phyloP scores from a whole-genome alignment of 2,113 vertebrate genomes.

The Corythornis vintsioides region DNA sequence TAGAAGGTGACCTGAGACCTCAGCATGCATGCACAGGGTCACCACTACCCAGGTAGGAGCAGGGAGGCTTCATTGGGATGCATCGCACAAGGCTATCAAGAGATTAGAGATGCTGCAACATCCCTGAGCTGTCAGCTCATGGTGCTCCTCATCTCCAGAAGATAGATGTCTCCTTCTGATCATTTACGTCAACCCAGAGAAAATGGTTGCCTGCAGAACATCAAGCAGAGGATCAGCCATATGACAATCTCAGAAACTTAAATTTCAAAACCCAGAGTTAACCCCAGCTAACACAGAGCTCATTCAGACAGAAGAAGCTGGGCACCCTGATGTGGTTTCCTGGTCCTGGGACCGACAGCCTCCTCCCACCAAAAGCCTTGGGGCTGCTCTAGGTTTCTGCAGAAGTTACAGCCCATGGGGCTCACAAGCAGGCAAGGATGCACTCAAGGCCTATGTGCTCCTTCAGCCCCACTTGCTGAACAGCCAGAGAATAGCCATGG shows the following conservation, averaged over 20 bases:
- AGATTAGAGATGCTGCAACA: not conserved
- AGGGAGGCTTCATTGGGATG: not conserved
- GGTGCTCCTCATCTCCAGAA: not conserved
- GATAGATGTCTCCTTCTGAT: not conserved
- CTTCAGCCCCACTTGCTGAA: not conserved
- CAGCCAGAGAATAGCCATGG: not conserved
- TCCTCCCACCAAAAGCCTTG: not conserved
- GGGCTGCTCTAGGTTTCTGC: not conserved
- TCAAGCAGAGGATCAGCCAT: not conserved
- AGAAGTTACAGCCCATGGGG: not conserved
- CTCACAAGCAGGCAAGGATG: not conserved
- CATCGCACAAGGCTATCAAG: not conserved
- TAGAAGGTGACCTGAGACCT: not conserved
- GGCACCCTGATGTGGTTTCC: not conserved
- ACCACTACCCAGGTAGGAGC: not conserved
- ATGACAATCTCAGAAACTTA: not conserved
- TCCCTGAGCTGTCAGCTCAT: constrained; percentile 34
- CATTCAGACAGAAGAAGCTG: accelerated
- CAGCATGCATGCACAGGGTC: not conserved
- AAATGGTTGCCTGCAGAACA: constrained; percentile 13
- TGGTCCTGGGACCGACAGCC: not conserved
- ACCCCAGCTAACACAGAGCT: not conserved
- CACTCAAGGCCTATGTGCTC: not conserved
- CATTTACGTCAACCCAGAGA: not conserved
- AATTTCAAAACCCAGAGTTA: not conserved